Percentiles rank a stretch among this genome's conserved stretches.
Conservation (phyloP, 2,113 vertebrate species). For the Dasyprocta punctata region DNA sequence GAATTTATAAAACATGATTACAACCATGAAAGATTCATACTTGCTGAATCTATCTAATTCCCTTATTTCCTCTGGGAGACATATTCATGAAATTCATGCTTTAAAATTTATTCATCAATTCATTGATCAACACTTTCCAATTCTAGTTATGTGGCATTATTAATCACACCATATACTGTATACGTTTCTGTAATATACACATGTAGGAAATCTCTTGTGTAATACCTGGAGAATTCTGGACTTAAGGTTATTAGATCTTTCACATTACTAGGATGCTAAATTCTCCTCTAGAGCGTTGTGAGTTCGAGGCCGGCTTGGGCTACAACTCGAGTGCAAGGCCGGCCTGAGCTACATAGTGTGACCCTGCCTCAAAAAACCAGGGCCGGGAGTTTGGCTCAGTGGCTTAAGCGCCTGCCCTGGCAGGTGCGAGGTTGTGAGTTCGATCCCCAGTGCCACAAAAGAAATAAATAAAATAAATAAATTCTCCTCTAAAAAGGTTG, state of each 20-base stretch:
- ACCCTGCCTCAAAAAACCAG: too few relatives aligned
- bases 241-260: neutral
- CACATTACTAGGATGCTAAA: neutral
- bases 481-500: constrained; percentile 29
- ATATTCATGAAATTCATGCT: neutral
- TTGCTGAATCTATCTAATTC: neutral
- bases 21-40: neutral
- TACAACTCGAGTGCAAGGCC: too few relatives aligned
- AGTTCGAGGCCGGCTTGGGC: too few relatives aligned
- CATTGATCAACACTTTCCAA: neutral
- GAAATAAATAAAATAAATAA: too few relatives aligned
- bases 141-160: constrained; percentile 6
- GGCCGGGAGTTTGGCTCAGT: too few relatives aligned
- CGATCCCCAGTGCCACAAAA: too few relatives aligned
- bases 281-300: constrained; percentile 37
- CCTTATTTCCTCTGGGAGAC: constrained; percentile 30
- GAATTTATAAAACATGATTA: neutral
- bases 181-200: neutral
- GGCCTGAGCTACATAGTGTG: too few relatives aligned
- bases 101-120: neutral
- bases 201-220: neutral
- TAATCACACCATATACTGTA: neutral
- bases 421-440: too few relatives aligned
- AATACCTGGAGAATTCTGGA: neutral
- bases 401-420: too few relatives aligned